These are phyloP conservation scores for Sardina pilchardus DNA, from an alignment of 2,113 vertebrate species.

Conservation along the genomic window DNA sequence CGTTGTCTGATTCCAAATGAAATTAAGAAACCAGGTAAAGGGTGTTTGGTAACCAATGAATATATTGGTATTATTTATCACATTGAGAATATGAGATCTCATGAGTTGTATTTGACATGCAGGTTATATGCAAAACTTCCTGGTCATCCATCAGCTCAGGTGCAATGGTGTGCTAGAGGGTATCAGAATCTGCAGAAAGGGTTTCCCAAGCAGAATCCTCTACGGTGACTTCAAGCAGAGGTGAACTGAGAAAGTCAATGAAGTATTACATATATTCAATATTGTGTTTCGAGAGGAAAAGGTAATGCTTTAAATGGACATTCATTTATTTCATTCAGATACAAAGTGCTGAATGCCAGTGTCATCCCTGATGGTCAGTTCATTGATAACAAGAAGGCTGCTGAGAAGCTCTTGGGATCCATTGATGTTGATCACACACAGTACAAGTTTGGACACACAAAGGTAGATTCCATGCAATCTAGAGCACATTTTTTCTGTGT, in stretches of 20 bases:
- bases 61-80: no score
- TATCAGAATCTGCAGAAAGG: slow-evolving; percentile 52
- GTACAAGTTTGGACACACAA: slow-evolving; percentile 60
- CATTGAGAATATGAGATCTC: no score
- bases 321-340: slow-evolving; percentile 33
- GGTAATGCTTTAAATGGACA: no score
- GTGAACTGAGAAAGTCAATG: not conserved
- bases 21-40: slow-evolving; percentile 51
- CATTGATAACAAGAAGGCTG: slow-evolving; percentile 52
- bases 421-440: slow-evolving; percentile 51
- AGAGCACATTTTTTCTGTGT: no score
- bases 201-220: slow-evolving; percentile 49
- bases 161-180: slow-evolving; percentile 54
- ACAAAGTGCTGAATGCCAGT: slow-evolving; percentile 58
- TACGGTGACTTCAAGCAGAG: slow-evolving; percentile 51
- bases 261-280: not conserved
- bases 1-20: slow-evolving; percentile 54
- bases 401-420: slow-evolving; percentile 54
- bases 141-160: slow-evolving; percentile 52
- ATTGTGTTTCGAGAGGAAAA: not conserved
- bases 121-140: slow-evolving; percentile 52
- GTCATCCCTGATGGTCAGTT: slow-evolving; percentile 57
- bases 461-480: slow-evolving; percentile 35
- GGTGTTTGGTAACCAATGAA: not conserved
- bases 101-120: not conserved